phyloP scores from a whole-genome alignment of 2,797 vertebrate species.

The Ceryle rudis region DNA sequence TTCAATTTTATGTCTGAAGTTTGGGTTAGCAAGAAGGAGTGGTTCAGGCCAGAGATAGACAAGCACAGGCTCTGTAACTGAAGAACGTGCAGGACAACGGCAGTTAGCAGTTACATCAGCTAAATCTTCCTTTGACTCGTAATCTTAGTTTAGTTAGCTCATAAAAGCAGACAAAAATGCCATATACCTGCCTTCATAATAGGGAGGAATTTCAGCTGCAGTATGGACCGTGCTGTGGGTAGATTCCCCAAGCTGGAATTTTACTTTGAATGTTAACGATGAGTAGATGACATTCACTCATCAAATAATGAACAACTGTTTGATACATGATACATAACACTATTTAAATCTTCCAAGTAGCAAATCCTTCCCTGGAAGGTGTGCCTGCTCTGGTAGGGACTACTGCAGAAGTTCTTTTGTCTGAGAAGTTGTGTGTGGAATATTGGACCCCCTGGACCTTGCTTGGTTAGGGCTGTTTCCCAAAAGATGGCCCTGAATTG shows the following conservation, averaged over 20 bases:
- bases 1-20: neutral
- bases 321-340: neutral
- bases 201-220: neutral
- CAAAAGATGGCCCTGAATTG: neutral
- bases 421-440: neutral
- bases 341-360: neutral
- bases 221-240: neutral
- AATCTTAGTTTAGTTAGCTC: neutral
- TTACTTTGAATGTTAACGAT: neutral
- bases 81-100: neutral
- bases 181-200: neutral
- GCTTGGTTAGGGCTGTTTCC: neutral
- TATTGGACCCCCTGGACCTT: neutral
- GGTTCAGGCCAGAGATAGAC: neutral
- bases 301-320: neutral
- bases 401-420: neutral
- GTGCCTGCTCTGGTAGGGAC: neutral
- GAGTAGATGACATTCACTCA: neutral
- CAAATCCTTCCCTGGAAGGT: neutral
- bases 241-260: neutral
- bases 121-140: neutral
- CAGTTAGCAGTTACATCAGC: neutral
- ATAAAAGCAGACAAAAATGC: neutral
- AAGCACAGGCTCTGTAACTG: neutral
- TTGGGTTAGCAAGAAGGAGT: neutral